A percentile compares a stretch with the other conserved stretches of the same genome.
These are phyloP conservation scores for Congeria kusceri DNA, from an alignment of 2,888 invertebrate genomes.

Conservation along the genomic window DNA sequence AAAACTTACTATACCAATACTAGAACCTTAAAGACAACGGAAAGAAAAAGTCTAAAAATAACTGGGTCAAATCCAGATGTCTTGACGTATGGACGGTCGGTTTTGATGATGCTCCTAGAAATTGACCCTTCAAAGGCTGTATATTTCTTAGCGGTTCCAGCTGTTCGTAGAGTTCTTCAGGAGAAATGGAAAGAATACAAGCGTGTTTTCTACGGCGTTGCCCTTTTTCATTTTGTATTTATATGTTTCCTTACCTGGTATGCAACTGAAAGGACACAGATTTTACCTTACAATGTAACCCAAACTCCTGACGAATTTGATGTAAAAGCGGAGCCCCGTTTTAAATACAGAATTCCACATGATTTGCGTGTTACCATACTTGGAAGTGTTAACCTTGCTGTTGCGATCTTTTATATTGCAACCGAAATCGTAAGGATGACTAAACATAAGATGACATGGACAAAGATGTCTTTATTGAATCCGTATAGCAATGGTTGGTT, in stretches of 20 bases:
- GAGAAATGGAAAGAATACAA: conserved; percentile 68
- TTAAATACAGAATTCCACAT: conserved; percentile 23
- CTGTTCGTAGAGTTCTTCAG: conserved; percentile 65
- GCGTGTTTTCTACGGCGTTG: conserved; percentile 60
- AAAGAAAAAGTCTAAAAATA: too few species aligned
- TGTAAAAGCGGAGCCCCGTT: conserved; percentile 26
- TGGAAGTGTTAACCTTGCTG: conserved; percentile 41
- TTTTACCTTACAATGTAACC: conserved; percentile 19
- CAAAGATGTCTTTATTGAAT: conserved; percentile 43
- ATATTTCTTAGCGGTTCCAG: conserved; percentile 61
- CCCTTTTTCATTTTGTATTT: conserved; percentile 59
- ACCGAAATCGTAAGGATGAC: conserved; percentile 38
- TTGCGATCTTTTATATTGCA: conserved; percentile 42
- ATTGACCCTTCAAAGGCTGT: conserved; percentile 63
- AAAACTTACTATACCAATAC: background rate
- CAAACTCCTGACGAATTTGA: conserved; percentile 14
- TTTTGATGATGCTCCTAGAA: conserved; percentile 70
- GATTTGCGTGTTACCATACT: conserved; percentile 39
- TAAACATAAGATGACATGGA: conserved; percentile 42
- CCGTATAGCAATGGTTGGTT: conserved; percentile 69
- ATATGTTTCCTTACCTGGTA: conserved; percentile 64
- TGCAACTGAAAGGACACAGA: conserved; percentile 40
- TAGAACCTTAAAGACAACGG: too few species aligned
- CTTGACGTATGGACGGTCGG: conserved; percentile 24
- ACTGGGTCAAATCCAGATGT: too few species aligned